Conservation (phyloP, 2,113 vertebrate species). For the Odobenus rosmarus region DNA sequence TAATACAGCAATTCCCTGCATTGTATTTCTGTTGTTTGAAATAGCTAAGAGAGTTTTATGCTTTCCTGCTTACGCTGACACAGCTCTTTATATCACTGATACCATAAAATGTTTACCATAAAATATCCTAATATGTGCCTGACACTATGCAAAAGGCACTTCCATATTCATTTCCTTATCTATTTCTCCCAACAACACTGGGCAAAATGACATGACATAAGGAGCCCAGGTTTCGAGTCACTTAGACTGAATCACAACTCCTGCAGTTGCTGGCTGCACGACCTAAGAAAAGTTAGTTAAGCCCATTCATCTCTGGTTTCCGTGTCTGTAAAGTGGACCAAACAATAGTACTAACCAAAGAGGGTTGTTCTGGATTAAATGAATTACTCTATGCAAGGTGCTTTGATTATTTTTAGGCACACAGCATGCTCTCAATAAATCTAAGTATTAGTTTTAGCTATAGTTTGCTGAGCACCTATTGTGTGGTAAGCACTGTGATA, state of each 20-base stretch:
- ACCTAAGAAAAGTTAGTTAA: neutral
- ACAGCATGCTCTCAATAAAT: neutral
- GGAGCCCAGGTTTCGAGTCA: neutral
- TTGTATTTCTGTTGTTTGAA: neutral
- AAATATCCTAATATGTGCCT: neutral
- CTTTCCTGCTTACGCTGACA: neutral
- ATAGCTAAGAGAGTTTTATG: neutral
- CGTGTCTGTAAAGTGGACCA: neutral
- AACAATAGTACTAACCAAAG: neutral
- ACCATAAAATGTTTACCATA: neutral
- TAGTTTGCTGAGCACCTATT: neutral
- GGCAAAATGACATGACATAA: neutral
- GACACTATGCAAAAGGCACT: neutral
- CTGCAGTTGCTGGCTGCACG: neutral
- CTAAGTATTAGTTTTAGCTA: neutral
- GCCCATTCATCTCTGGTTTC: neutral
- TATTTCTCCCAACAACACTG: neutral
- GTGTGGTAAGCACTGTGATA: neutral
- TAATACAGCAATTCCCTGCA: neutral
- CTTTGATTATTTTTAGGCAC: neutral
- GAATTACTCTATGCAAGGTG: neutral
- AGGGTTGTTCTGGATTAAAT: neutral
- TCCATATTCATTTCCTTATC: neutral
- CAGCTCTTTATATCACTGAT: neutral
- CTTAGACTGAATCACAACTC: neutral